Evolutionary conservation across 2,797 vertebrate genomes (phyloP).

Genomic region (Oceanodroma leucorhoa): DNA sequence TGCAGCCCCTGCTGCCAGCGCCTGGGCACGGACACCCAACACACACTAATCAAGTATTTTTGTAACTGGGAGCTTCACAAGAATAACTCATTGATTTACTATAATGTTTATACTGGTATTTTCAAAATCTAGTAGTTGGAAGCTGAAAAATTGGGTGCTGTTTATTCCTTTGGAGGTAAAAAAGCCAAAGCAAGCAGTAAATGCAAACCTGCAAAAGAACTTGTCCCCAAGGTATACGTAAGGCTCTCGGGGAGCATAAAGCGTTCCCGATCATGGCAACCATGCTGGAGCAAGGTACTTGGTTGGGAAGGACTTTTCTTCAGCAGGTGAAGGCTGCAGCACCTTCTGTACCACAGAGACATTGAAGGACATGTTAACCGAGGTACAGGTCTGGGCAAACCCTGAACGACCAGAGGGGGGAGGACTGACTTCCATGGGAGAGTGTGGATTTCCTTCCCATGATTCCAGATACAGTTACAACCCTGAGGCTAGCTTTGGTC

Average conservation of each 20-base stretch:
- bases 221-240: not conserved
- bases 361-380: rapidly evolving
- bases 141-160: not conserved
- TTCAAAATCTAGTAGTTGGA: not conserved
- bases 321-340: not conserved
- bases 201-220: not conserved
- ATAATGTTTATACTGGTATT: not conserved
- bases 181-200: not conserved
- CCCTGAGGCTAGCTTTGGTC: not conserved
- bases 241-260: not conserved
- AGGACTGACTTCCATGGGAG: not conserved
- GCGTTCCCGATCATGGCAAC: not conserved
- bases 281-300: not conserved
- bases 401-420: not conserved
- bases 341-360: not conserved
- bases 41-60: not conserved
- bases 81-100: not conserved
- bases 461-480: not conserved
- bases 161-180: not conserved
- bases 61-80: not conserved
- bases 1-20: rapidly evolving
- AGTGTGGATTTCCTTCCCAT: not conserved
- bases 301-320: not conserved
- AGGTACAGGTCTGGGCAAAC: not conserved
- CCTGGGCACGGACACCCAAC: rapidly evolving